A percentile compares a stretch with the other conserved stretches of the same genome.
Conservation (phyloP, 2,888 invertebrate species). For the Chouioia cunea region DNA sequence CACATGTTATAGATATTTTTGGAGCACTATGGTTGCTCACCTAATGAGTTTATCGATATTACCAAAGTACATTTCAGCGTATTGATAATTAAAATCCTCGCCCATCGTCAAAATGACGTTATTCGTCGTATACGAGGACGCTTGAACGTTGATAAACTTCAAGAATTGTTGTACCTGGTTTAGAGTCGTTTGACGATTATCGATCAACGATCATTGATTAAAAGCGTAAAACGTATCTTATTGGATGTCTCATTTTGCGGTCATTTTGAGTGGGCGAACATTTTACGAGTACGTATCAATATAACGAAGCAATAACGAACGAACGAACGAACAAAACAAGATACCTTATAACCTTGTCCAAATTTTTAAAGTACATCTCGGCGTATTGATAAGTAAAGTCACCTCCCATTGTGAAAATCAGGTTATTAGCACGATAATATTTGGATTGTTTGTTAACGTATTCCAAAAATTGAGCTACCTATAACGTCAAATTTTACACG, state of each 20-base stretch:
- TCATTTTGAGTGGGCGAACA: slow-evolving; percentile 20
- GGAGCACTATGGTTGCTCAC: too few relatives aligned
- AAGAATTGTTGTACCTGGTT: slow-evolving; percentile 69
- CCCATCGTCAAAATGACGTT: slow-evolving; percentile 92
- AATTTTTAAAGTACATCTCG: slow-evolving; percentile 82
- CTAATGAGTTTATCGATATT: slow-evolving; percentile 90
- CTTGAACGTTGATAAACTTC: slow-evolving; percentile 72
- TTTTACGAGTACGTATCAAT: too few relatives aligned
- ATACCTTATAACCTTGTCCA: slow-evolving; percentile 89
- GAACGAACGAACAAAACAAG: too few relatives aligned
- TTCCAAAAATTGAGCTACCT: slow-evolving; percentile 70
- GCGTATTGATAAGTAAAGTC: slow-evolving; percentile 92
- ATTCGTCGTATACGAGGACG: slow-evolving; percentile 75
- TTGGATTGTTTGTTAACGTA: slow-evolving; percentile 73
- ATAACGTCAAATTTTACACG: too few relatives aligned
- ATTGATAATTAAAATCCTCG: slow-evolving; percentile 89
- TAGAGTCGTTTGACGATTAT: slow-evolving; percentile 20
- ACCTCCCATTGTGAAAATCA: slow-evolving; percentile 90
- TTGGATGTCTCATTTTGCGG: too few relatives aligned
- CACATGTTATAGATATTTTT: too few relatives aligned
- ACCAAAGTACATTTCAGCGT: slow-evolving; percentile 83
- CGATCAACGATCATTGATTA: not conserved
- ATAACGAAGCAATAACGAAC: too few relatives aligned
- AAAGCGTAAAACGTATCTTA: not conserved
- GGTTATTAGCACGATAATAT: slow-evolving; percentile 78